Conservation (phyloP, 2,888 invertebrate genomes). For the Drosophila atripex region DNA sequence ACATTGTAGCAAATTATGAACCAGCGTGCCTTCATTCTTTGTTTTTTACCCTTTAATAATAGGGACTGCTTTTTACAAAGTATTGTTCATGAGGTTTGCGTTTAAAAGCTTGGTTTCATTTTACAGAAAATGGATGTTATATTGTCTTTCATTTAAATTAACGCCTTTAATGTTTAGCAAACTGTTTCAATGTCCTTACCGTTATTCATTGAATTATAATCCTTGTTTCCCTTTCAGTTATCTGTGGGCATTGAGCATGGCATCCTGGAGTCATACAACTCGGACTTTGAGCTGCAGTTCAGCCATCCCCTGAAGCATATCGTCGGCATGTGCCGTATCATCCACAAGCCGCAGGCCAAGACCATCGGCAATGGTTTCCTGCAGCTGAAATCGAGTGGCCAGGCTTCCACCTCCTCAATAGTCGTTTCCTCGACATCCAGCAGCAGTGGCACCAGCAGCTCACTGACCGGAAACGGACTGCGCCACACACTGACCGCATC, state of each 20-base stretch:
- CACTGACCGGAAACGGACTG: conserved; percentile 58
- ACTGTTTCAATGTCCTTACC: not conserved
- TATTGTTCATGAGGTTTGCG: not conserved
- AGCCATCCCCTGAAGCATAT: conserved; percentile 87
- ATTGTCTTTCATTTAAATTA: too few species aligned
- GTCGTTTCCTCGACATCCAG: conserved; percentile 25
- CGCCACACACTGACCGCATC: conserved; percentile 79
- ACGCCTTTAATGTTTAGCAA: too few species aligned
- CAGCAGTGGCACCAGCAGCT: conserved; percentile 28
- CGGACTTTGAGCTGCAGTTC: conserved; percentile 88
- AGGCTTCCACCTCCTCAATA: conserved; percentile 22
- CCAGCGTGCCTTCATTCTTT: conserved; percentile 17
- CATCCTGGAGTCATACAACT: conserved; percentile 88
- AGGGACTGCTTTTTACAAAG: not conserved
- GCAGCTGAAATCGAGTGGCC: conserved; percentile 74
- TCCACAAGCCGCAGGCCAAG: conserved; percentile 81
- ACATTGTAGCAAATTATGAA: conserved; percentile 35
- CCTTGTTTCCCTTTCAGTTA: conserved; percentile 85
- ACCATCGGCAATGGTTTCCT: conserved; percentile 80
- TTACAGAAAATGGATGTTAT: too few species aligned
- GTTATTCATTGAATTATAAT: not conserved
- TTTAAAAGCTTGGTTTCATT: too few species aligned
- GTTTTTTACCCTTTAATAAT: not conserved
- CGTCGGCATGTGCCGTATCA: conserved; percentile 84
- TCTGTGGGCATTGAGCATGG: conserved; percentile 90